Percentiles rank a stretch among this genome's conserved stretches.
Conservation (phyloP, 2,113 vertebrate genomes). For the Thinocorus orbignyianus region DNA sequence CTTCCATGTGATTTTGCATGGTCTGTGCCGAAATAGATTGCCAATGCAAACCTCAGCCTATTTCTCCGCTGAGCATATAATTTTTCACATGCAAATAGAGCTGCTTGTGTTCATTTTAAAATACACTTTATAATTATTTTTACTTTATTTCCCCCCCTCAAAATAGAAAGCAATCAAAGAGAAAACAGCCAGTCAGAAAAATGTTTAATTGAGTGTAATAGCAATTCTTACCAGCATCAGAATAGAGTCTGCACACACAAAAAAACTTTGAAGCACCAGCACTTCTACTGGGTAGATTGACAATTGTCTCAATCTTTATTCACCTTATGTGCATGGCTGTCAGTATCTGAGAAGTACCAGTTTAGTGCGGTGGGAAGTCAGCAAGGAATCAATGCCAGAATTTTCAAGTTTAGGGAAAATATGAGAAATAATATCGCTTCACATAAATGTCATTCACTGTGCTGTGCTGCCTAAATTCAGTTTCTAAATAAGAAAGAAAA, state of each 20-base stretch:
- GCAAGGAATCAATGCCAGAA: constrained; percentile 55
- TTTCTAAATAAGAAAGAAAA: neutral
- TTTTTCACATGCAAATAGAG: constrained; percentile 49
- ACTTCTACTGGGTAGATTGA: constrained; percentile 34
- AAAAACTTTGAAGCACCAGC: neutral
- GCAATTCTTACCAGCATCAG: neutral
- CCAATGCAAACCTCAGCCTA: constrained; percentile 17
- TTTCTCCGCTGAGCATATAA: constrained; percentile 6
- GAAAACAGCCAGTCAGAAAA: constrained; percentile 22
- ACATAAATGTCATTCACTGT: constrained; percentile 49
- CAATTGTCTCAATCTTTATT: constrained; percentile 53
- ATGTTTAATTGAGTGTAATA: constrained; percentile 44
- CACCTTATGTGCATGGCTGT: constrained; percentile 53
- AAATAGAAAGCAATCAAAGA: constrained; percentile 30
- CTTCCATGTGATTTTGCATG: neutral
- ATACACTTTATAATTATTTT: constrained; percentile 51
- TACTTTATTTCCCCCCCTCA: neutral
- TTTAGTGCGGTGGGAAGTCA: constrained; percentile 52
- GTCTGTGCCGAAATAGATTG: constrained; percentile 26
- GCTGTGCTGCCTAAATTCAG: neutral
- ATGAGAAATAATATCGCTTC: constrained; percentile 57
- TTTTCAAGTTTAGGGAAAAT: constrained; percentile 55
- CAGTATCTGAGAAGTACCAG: constrained; percentile 44
- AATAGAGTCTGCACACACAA: neutral
- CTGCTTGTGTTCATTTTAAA: constrained; percentile 32